Percentiles rank a stretch among this genome's conserved stretches.
Evolutionary conservation across 2,888 invertebrate species (phyloP).

Genomic region (Eupithecia subumbrata): DNA sequence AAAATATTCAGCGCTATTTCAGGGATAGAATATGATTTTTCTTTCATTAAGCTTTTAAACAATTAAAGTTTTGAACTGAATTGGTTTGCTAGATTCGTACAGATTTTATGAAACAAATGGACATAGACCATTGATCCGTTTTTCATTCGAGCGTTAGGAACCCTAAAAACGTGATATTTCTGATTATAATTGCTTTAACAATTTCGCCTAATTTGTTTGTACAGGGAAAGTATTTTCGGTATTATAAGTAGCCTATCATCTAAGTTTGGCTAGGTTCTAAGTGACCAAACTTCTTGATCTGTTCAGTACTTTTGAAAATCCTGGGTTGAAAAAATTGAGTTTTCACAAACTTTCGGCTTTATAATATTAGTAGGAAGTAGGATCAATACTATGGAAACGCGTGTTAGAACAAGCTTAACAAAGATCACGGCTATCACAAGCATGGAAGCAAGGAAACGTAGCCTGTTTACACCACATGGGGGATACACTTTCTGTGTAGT

Average conservation of each 20-base stretch:
- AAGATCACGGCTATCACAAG: slow-evolving; percentile 49
- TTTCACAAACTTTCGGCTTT: too few relatives aligned
- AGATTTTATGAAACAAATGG: neutral
- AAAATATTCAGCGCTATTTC: neutral
- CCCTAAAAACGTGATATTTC: neutral
- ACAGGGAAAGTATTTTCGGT: too few relatives aligned
- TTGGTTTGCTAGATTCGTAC: neutral
- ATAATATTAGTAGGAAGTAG: too few relatives aligned
- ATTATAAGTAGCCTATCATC: too few relatives aligned
- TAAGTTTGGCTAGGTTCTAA: too few relatives aligned
- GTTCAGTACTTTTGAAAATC: too few relatives aligned
- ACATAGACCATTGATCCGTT: neutral
- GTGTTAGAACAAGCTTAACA: slow-evolving; percentile 31
- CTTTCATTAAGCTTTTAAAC: neutral
- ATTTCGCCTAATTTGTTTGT: too few relatives aligned
- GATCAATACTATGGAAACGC: slow-evolving; percentile 29
- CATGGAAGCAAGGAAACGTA: slow-evolving; percentile 47
- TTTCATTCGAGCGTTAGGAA: neutral
- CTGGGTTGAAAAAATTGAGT: too few relatives aligned
- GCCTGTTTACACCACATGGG: slow-evolving; percentile 51
- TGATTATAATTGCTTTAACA: too few relatives aligned
- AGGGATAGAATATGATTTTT: neutral
- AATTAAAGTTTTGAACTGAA: neutral
- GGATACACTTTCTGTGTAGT: slow-evolving; percentile 24
- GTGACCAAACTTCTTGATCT: too few relatives aligned